A percentile compares a stretch with the other conserved stretches of the same genome.
Evolutionary conservation across 2,888 invertebrate species (phyloP).

Genomic region (Dinocampus coccinellae): DNA sequence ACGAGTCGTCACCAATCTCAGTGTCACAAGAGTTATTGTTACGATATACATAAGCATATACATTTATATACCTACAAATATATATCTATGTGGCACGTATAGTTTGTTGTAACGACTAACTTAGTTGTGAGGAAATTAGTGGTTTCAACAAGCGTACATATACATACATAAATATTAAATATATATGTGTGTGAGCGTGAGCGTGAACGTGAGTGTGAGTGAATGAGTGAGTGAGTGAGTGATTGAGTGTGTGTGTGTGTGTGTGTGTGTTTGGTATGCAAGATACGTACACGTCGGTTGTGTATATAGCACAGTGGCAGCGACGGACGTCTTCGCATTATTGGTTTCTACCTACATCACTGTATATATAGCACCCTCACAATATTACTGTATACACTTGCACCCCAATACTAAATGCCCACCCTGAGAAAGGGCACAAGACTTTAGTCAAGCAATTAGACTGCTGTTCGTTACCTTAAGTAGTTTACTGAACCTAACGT

Average conservation of each 20-base stretch:
- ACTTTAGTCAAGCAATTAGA: slow-evolving; percentile 66
- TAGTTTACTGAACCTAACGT: slow-evolving; percentile 19
- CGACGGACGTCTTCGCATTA: slow-evolving; percentile 64
- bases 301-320: slow-evolving; percentile 41
- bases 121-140: slow-evolving; percentile 64
- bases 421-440: slow-evolving; percentile 46
- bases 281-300: slow-evolving; percentile 52
- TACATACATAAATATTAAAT: too few species aligned
- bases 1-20: slow-evolving; percentile 4
- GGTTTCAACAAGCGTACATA: slow-evolving; percentile 49
- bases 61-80: neutral
- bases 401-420: neutral
- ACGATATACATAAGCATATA: neutral
- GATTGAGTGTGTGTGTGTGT: too few species aligned
- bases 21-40: neutral
- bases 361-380: neutral
- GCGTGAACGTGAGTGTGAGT: too few species aligned
- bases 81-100: neutral
- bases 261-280: slow-evolving; percentile 38
- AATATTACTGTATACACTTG: slow-evolving; percentile 27
- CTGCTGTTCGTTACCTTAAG: slow-evolving; percentile 60
- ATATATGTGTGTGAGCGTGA: too few species aligned
- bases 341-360: slow-evolving; percentile 62
- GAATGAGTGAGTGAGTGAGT: too few species aligned
- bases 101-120: slow-evolving; percentile 62